phyloP scores from a whole-genome alignment of 2,113 vertebrate species.

The Sinocyclocheilus anshuiensis region DNA sequence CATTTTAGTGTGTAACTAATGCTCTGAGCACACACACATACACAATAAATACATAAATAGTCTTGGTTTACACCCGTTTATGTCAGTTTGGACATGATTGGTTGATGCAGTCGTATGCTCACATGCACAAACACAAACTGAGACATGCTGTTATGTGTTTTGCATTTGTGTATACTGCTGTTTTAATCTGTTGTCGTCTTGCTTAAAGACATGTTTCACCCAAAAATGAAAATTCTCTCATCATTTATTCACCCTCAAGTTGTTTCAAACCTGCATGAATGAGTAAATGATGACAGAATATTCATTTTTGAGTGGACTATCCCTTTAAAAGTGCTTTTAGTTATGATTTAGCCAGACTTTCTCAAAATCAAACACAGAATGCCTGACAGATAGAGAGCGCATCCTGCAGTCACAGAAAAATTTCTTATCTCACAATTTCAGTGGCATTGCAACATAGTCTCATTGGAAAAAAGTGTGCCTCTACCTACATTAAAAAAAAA shows the following conservation, averaged over 20 bases:
- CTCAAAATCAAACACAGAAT: background rate
- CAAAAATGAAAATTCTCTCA: background rate
- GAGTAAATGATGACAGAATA: background rate
- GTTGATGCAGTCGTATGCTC: background rate
- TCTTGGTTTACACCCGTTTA: background rate
- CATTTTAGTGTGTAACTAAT: background rate
- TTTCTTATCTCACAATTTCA: background rate
- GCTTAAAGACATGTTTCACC: background rate
- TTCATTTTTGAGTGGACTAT: background rate
- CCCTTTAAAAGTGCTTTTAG: background rate
- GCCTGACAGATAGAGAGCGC: background rate
- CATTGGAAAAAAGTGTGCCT: background rate
- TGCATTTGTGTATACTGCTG: background rate
- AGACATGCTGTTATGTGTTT: background rate
- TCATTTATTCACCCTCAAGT: background rate
- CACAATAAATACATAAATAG: background rate
- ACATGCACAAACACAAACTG: slow-evolving; percentile 8
- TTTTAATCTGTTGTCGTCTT: background rate
- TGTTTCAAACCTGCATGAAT: background rate
- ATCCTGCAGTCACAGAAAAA: background rate
- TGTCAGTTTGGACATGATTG: background rate
- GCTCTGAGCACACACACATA: slow-evolving; percentile 10
- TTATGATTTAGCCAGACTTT: background rate
- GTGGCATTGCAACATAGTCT: background rate
- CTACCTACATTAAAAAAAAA: no score